Percentiles rank a stretch among this genome's conserved stretches.
These are phyloP conservation scores for Nothoprocta pentlandii DNA, from an alignment of 2,113 vertebrate genomes.

Conservation along the genomic window DNA sequence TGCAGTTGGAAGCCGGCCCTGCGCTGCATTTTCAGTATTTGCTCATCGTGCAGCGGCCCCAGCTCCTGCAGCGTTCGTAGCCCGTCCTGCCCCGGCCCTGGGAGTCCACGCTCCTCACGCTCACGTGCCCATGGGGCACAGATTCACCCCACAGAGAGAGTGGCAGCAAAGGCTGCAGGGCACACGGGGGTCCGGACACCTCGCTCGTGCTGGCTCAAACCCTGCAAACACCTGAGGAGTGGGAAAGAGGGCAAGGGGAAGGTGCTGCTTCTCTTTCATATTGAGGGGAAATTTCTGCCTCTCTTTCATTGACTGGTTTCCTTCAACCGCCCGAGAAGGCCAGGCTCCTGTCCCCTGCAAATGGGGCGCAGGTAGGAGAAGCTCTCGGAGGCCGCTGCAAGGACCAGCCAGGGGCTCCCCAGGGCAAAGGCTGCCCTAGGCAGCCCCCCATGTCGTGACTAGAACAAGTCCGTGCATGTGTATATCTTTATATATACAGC, in stretches of 20 bases:
- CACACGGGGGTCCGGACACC: neutral
- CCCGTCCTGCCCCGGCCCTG: too few relatives aligned
- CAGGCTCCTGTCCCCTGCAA: neutral
- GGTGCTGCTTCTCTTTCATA: neutral
- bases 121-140: too few relatives aligned
- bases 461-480: slow-evolving; percentile 62
- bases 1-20: accelerated
- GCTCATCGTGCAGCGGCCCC: too few relatives aligned
- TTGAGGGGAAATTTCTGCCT: neutral
- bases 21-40: neutral
- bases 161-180: neutral
- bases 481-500: slow-evolving; percentile 71
- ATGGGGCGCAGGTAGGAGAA: neutral
- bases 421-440: neutral
- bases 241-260: neutral
- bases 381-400: neutral
- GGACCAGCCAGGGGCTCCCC: neutral
- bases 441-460: neutral
- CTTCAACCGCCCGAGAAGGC: neutral
- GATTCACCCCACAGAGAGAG: accelerated
- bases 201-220: accelerated
- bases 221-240: neutral
- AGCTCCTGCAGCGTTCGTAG: too few relatives aligned
- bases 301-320: accelerated
- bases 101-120: too few relatives aligned